Conservation (phyloP, 2,797 vertebrate species). For the Perodicticus potto region DNA sequence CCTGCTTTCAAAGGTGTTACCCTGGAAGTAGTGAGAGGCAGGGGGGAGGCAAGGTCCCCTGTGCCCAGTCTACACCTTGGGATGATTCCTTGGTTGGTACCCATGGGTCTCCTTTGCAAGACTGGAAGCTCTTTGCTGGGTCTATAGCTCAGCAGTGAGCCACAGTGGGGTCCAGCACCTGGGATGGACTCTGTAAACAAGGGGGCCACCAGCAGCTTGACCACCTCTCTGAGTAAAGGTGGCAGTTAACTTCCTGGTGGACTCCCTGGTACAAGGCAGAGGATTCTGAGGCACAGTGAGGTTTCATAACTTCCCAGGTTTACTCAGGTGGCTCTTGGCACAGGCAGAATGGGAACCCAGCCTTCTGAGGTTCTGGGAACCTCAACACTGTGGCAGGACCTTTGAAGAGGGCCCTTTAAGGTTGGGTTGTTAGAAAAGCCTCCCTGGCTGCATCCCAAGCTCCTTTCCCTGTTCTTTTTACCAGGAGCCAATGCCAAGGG, state of each 20-base stretch:
- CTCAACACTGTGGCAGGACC: background rate
- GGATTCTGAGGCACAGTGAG: background rate
- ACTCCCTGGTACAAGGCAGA: background rate
- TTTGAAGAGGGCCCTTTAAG: background rate
- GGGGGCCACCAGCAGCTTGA: background rate
- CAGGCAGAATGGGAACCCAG: background rate
- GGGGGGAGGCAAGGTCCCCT: background rate
- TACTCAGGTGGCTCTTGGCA: background rate
- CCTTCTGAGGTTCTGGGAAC: background rate
- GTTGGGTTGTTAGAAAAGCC: background rate
- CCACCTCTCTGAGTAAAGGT: background rate
- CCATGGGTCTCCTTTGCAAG: background rate
- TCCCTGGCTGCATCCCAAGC: constrained; percentile 12
- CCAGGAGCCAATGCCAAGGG: background rate
- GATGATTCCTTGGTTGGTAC: background rate
- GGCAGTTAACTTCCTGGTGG: background rate
- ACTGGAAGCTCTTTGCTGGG: background rate
- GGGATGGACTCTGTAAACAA: background rate
- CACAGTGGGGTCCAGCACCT: background rate
- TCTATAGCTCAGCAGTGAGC: background rate
- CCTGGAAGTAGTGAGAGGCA: background rate
- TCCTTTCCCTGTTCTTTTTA: background rate
- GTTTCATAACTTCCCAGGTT: background rate
- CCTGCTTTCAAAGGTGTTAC: background rate
- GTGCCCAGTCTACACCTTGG: background rate